Percentiles rank a stretch among this genome's conserved stretches.
These are phyloP conservation scores for Trematomus bernacchii DNA, from an alignment of 2,797 vertebrate species.

Conservation along the genomic window DNA sequence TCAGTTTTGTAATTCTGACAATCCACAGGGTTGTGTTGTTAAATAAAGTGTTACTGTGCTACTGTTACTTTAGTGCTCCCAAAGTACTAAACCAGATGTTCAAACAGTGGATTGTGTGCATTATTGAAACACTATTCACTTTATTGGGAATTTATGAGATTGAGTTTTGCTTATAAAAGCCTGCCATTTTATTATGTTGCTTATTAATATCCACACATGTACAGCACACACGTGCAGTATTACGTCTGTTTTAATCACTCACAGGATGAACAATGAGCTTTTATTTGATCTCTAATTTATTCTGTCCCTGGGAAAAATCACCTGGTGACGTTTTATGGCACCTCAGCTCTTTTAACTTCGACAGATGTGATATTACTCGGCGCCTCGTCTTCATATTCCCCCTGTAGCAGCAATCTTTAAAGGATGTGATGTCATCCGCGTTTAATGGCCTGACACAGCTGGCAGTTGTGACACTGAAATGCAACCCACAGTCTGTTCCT, in stretches of 20 bases:
- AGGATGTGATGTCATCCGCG: slow-evolving; percentile 70
- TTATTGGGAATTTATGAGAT: slow-evolving; percentile 25
- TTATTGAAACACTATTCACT: slow-evolving; percentile 22
- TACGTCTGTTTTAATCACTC: slow-evolving; percentile 36
- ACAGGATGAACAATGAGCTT: slow-evolving; percentile 16
- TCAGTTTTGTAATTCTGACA: slow-evolving; percentile 27
- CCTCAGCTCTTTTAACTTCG: slow-evolving; percentile 35
- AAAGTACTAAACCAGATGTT: slow-evolving; percentile 24
- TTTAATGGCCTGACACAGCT: slow-evolving; percentile 62
- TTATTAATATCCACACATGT: slow-evolving; percentile 13
- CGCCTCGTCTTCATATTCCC: slow-evolving; percentile 42
- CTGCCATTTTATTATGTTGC: neutral
- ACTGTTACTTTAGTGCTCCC: neutral
- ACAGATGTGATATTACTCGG: slow-evolving; percentile 66
- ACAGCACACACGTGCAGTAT: neutral
- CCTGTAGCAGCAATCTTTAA: slow-evolving; percentile 44
- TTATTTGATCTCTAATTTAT: slow-evolving; percentile 33
- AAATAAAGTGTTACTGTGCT: slow-evolving; percentile 13
- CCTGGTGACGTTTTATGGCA: slow-evolving; percentile 47
- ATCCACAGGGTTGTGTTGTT: slow-evolving; percentile 12
- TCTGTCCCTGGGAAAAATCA: slow-evolving; percentile 27
- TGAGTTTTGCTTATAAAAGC: slow-evolving; percentile 1
- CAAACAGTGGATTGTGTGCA: slow-evolving; percentile 4
- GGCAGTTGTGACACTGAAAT: slow-evolving; percentile 40
- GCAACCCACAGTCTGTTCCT: slow-evolving; percentile 18